Base-by-base conservation (phyloP, 1,140 invertebrate genomes). In the Aphaenogaster ashmeadi region DNA sequence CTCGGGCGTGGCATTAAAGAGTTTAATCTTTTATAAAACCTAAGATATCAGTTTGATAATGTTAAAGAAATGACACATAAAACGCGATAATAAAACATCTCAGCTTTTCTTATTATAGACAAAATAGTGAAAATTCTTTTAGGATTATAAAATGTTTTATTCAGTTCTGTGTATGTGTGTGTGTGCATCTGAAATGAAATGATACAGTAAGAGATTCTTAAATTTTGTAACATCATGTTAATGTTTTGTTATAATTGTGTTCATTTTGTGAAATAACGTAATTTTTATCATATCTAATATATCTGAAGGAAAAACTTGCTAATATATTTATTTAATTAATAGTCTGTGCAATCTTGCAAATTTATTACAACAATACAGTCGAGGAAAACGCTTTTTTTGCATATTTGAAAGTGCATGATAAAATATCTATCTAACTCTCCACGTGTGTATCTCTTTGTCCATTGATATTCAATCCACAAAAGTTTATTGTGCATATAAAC, bases 21-120 rank as follows among this genome's bases (percentile, higher is more conserved):
- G 52, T 58, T 75, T 75, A 41, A 75, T 75, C 72, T 75, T 75
- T 75, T 33, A 41, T 75, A 41, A 75, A 75, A 27, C 33, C n/a
- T 15, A 75, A 75, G n/a, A 36, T 56, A 56, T 15, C 52, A 58
- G n/a, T 58, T 58, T 13, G 21, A 75, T 58, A 44, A 75, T 38
- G 5, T 44, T 58, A 75, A 75, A 56, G 52, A 75, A 56, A 58
- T 75, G 4, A 58, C 54, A 6, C n/a, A 75, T 21, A 75, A 75
- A 56, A 75, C 11, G 13, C 4, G 47, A 47, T 41, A 44, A 69
- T 27, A 47, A 15, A 69, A 50, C 13, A 27, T 47, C 21, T 69
- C 4, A 21, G 21, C 6, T 50, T 50, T 69, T 27, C 11, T 56
- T n/a, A n/a, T 72, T 36, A 3, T 2, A 6, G n/a, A 47, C 8